Evolutionary conservation across 2,888 invertebrate species (phyloP), one percentile per base, ranked within the genome.

Genomic region (Exocentrus adspersus): DNA sequence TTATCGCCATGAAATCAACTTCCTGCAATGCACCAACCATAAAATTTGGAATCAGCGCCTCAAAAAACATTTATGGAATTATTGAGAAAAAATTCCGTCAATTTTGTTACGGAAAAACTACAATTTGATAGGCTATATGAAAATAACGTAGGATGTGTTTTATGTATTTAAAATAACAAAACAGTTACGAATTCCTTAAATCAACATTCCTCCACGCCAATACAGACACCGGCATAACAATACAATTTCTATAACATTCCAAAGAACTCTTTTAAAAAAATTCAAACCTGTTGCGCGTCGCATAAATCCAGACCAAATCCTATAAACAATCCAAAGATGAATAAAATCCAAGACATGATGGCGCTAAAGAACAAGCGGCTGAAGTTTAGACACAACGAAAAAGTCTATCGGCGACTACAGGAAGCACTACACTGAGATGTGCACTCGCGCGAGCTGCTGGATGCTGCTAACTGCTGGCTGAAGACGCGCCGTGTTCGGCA

Each of bases 381-480:
- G 42, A 41, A 41, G 41, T 30, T 43, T 28, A 42, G 24, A 24
- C 19, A 43, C 21, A 42, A 54, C 54, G 43, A 24, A 16, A 54
- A 16, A 24, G 43, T 9, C 12, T 43, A 9, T 12, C 37, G 6
- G 2, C 28, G 17, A 10, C 10, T 16, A 54, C 42, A 24, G 43
- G 54, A 28, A 16, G 28, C 54, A 54, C 54, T 54, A 43, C 54
- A 54, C 54, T 19, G 10, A 41, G 43, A 28, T 43, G 54, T 54
- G 54, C 54, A 54, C 54, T 54, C 24, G 16, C 54, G 54, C 54
- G 54, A 30, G 43, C 54, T 17, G 17, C 43, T 54, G 54, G 43
- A 54, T 54, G 54, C 54, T 54, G 54, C 43, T 54, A 43, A 54
- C 54, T 54, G 43, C 43, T 48, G 53, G 48, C 41, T 41, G 43